Evolutionary conservation across 2,888 invertebrate genomes (phyloP), one percentile per base, ranked within the genome.

Genomic region (Catocala sponsa): DNA sequence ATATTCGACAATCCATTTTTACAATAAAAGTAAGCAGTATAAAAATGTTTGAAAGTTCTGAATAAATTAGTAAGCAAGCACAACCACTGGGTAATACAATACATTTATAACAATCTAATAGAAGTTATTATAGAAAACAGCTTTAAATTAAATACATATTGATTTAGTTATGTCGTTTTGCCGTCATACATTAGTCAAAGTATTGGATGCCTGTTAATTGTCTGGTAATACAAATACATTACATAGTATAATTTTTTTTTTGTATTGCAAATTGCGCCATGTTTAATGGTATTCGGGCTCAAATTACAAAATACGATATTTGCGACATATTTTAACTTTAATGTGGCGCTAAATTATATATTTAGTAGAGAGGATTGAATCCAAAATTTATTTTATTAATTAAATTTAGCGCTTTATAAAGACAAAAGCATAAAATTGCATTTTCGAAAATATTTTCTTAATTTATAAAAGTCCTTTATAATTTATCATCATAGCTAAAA

Each of bases 21-120:
- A 25, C 25, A 25, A 25, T 25, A 35, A 13, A 57, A 59, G 53
- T 59, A 4, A 47, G 35, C 5, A 13, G 43, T 62, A 13, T 59
- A 56, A 55, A 56, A 43, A 64, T 53, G 54, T 53, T 55, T 60
- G 59, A 57, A 67, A 56, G 59, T 59, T 53, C 51, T 65, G 42
- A 61, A 43, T 52, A 68, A 72, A 66, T 66, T 60, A 72, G 68
- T 65, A 65, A 66, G 67, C 70, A 71, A 77, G 75, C 82, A 83
- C 82, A 82, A 82, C 82, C 82, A 77, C 70, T 66, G 64, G 61
- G 74, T 67, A 69, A 62, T 68, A 74, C 63, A 56, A 57, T 50
- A 58, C 41, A 32, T 63, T 32, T 68, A 15, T 55, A 57, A 60
- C 49, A 62, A 47, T 55, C 38, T 47, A 42, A 64, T 62, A 68